Evolutionary conservation across 2,113 vertebrate genomes (phyloP).

Genomic region (Castor canadensis): DNA sequence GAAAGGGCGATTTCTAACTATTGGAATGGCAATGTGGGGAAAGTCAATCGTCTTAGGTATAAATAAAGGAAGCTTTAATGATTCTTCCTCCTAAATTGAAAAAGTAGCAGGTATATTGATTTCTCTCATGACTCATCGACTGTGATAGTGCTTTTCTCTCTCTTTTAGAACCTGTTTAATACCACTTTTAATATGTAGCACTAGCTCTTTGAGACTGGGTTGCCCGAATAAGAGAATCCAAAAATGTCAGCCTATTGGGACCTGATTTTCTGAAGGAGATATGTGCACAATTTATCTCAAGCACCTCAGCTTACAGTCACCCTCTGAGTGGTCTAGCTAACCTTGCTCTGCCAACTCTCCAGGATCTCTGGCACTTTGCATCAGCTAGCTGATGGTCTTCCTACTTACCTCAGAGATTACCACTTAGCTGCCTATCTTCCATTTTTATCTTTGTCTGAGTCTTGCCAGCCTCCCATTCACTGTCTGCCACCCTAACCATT

Average conservation of each 20-base stretch:
- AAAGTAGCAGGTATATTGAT: neutral
- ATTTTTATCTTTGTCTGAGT: neutral
- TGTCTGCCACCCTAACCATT: neutral
- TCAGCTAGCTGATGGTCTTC: no score
- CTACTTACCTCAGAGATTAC: neutral
- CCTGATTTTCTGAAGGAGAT: neutral
- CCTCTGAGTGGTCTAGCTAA: neutral
- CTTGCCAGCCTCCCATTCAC: neutral
- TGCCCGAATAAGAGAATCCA: neutral
- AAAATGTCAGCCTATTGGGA: neutral
- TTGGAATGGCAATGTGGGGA: neutral
- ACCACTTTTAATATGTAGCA: neutral
- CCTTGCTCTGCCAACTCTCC: neutral
- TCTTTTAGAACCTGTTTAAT: neutral
- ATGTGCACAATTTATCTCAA: neutral
- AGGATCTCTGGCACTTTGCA: neutral
- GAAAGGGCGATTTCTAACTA: neutral
- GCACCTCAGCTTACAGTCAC: neutral
- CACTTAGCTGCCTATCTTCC: neutral
- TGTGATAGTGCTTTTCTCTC: neutral
- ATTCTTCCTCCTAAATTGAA: slow-evolving; percentile 43
- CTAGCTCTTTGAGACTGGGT: neutral
- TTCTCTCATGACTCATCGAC: slow-evolving; percentile 23
- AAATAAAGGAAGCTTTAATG: slow-evolving; percentile 49
- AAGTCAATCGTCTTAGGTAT: slow-evolving; percentile 42